Base-by-base conservation (phyloP, 2,888 invertebrate genomes). In the Leucania comma region DNA sequence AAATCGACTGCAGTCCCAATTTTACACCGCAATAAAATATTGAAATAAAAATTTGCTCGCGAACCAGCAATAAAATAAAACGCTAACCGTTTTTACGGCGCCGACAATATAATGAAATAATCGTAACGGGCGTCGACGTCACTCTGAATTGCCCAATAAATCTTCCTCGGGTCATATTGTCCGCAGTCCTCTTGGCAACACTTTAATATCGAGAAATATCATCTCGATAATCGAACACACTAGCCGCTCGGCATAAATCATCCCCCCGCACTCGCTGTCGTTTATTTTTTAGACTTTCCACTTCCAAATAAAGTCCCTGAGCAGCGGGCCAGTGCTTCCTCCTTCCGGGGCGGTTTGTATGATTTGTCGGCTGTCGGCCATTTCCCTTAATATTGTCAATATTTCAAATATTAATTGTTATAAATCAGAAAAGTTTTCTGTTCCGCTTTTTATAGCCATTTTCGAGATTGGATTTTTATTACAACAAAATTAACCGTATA, bases 161-260 rank as follows among this genome's bases (percentile, higher is more conserved):
- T 96, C 95, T 94, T 94, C 94, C 92, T 88, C 92, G 94, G 94
- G 94, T 96, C 96, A 96, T 96, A 96, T 96, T 96, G 96, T 96
- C 95, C 95, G 90, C 93, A 91, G 93, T 95, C 88, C 94, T 93
- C 92, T 93, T 91, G 92, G 94, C 94, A 94, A 96, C 96, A 96
- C 96, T 96, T 96, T 95, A 95, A 96, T 96, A 96, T 95, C 94
- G 93, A 94, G 94, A 95, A 96, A 95, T 95, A 95, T 95, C 95
- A 95, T 95, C 93, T 90, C 93, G 93, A 92, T 95, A 95, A 95
- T 95, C 95, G 95, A 93, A 94, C 91, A 91, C 91, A 93, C 92
- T 94, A 93, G 93, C 93, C 91, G 87, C 91, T 90, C 87, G 88
- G 88, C 89, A 95, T 96, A 95, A 96, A 95, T 96, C 96, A 95